phyloP scores from a whole-genome alignment of 2,888 invertebrate genomes.

The Tiphia femorata region DNA sequence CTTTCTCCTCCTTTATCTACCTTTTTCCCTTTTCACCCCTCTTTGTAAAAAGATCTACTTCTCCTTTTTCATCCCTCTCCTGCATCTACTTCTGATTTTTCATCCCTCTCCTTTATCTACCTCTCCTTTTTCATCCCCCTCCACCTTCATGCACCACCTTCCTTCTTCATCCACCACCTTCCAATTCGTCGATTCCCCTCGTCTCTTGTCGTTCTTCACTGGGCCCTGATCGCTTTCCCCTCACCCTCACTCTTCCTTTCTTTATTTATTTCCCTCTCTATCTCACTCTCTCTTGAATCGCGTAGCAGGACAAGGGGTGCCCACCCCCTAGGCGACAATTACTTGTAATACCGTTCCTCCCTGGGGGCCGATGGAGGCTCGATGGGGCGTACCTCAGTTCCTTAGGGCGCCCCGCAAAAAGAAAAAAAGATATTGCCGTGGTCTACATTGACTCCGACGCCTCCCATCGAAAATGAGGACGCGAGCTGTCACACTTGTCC shows the following conservation, averaged over 20 bases:
- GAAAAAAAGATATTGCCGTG: slow-evolving; percentile 57
- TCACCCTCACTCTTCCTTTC: background rate
- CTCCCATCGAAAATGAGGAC: slow-evolving; percentile 30
- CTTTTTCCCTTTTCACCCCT: background rate
- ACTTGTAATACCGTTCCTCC: slow-evolving; percentile 65
- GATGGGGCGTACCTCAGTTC: slow-evolving; percentile 62
- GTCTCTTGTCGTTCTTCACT: too few relatives aligned
- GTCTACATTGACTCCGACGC: slow-evolving; percentile 40
- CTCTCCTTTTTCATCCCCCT: background rate
- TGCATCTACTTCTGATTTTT: background rate
- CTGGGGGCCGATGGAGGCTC: slow-evolving; percentile 59
- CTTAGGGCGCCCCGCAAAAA: slow-evolving; percentile 39
- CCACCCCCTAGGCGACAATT: slow-evolving; percentile 65
- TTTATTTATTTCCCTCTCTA: background rate
- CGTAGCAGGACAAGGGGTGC: slow-evolving; percentile 8
- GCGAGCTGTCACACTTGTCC: slow-evolving; percentile 41
- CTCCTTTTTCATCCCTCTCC: too few relatives aligned
- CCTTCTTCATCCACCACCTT: background rate
- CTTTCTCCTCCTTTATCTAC: background rate
- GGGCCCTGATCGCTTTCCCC: too few relatives aligned
- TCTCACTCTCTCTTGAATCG: slow-evolving; percentile 1
- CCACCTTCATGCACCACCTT: background rate
- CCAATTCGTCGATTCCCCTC: too few relatives aligned
- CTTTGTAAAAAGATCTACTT: too few relatives aligned
- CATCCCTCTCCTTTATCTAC: slow-evolving; percentile 1